Evolutionary conservation across 2,888 invertebrate species (phyloP).

Genomic region (Psylliodes chrysocephalus): DNA sequence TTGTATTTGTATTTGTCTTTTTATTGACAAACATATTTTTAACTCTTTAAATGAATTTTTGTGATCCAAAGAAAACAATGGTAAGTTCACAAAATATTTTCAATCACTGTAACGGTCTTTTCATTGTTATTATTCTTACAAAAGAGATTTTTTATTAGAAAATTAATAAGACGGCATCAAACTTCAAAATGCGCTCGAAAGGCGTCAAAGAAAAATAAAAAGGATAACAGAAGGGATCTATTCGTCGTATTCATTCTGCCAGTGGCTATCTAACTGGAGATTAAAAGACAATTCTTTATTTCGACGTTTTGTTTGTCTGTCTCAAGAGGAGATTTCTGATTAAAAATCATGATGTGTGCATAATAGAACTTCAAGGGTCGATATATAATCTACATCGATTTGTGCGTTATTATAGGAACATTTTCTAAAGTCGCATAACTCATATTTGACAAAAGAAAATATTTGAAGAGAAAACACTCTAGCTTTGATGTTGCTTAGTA

Average conservation of each 20-base stretch:
- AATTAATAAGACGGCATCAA: slow-evolving; percentile 39
- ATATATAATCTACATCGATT: slow-evolving; percentile 24
- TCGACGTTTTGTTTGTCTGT: slow-evolving; percentile 13
- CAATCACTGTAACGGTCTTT: neutral
- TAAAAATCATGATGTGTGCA: slow-evolving; percentile 44
- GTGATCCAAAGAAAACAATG: too few species aligned
- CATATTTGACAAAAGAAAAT: too few species aligned
- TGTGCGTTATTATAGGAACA: too few species aligned
- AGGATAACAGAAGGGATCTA: slow-evolving; percentile 14
- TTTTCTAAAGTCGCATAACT: too few species aligned
- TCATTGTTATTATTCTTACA: slow-evolving; percentile 9
- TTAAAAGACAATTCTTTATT: slow-evolving; percentile 47
- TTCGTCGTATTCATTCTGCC: slow-evolving; percentile 51
- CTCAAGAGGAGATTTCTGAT: slow-evolving; percentile 35
- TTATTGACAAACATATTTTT: too few species aligned
- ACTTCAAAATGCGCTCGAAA: slow-evolving; percentile 32
- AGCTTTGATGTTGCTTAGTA: too few species aligned
- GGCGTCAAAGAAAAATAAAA: slow-evolving; percentile 36
- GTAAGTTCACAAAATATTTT: too few species aligned
- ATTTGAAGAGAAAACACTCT: too few species aligned
- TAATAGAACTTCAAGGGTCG: slow-evolving; percentile 11
- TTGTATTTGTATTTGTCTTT: too few species aligned
- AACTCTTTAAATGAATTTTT: too few species aligned
- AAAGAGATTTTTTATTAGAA: slow-evolving; percentile 24
- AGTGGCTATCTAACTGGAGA: slow-evolving; percentile 50